These are phyloP conservation scores for Scaptomyza reducta DNA, from an alignment of 2,888 invertebrate species.

Conservation along the genomic window DNA sequence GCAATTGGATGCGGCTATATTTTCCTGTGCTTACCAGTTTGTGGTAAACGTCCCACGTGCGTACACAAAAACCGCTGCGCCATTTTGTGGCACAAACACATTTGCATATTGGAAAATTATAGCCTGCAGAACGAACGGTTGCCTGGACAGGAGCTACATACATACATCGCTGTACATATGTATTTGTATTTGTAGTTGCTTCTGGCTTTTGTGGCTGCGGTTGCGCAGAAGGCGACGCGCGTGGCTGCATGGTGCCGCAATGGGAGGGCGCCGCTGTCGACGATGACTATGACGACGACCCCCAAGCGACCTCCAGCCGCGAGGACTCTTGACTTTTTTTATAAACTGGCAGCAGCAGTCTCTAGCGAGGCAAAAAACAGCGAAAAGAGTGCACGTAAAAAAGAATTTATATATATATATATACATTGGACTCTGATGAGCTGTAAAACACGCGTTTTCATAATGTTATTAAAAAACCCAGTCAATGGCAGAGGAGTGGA, in stretches of 20 bases:
- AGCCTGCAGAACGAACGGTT: slow-evolving; percentile 50
- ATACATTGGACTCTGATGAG: slow-evolving; percentile 64
- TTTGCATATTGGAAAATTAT: slow-evolving; percentile 78
- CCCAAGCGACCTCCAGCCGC: slow-evolving; percentile 75
- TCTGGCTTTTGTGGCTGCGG: slow-evolving; percentile 73
- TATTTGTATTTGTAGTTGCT: slow-evolving; percentile 38
- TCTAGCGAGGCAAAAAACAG: slow-evolving; percentile 30
- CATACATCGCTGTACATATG: neutral
- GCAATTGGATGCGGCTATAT: slow-evolving; percentile 33
- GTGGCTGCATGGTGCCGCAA: slow-evolving; percentile 83
- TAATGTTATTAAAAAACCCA: slow-evolving; percentile 72
- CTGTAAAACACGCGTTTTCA: slow-evolving; percentile 79
- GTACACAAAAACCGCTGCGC: slow-evolving; percentile 53
- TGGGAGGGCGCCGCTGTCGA: slow-evolving; percentile 81
- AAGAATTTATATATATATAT: slow-evolving; percentile 34
- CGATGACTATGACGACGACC: slow-evolving; percentile 63
- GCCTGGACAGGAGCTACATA: slow-evolving; percentile 32
- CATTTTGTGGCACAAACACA: slow-evolving; percentile 73
- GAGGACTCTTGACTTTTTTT: slow-evolving; percentile 66
- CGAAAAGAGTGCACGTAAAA: slow-evolving; percentile 60
- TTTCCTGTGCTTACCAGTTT: slow-evolving; percentile 2
- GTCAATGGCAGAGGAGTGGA: slow-evolving; percentile 14
- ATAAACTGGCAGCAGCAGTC: slow-evolving; percentile 53
- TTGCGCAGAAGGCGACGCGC: slow-evolving; percentile 79
- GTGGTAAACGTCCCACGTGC: slow-evolving; percentile 48